These are phyloP conservation scores for Penelope pileata DNA, from an alignment of 2,113 vertebrate genomes.

Conservation along the genomic window DNA sequence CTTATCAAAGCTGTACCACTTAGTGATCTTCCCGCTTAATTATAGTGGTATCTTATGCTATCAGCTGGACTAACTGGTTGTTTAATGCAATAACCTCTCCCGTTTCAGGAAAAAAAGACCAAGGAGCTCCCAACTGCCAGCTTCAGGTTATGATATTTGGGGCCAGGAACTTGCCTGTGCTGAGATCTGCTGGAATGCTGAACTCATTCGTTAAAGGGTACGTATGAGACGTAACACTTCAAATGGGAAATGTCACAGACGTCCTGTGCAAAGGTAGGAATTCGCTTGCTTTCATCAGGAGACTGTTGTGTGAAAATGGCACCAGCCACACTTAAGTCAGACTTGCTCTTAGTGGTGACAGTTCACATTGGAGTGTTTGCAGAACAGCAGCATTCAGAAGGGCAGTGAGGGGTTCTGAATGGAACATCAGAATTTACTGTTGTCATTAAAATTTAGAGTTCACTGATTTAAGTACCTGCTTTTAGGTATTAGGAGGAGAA, in stretches of 20 bases:
- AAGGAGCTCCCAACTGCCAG: slow-evolving; percentile 45
- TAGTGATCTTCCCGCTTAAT: not conserved
- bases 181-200: slow-evolving; percentile 67
- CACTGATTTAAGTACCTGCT: not conserved
- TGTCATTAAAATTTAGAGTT: not conserved
- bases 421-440: not conserved
- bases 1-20: not conserved
- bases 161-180: slow-evolving; percentile 75
- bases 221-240: not conserved
- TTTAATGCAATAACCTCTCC: not conserved
- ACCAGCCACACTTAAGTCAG: not conserved
- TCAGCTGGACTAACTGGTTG: not conserved
- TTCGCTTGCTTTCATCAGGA: not conserved
- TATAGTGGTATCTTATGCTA: not conserved
- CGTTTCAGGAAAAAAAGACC: slow-evolving; percentile 47
- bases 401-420: fast-evolving
- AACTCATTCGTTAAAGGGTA: slow-evolving; percentile 83
- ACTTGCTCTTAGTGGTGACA: not conserved
- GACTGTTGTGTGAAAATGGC: not conserved
- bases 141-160: slow-evolving; percentile 78
- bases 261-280: not conserved
- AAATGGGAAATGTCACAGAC: not conserved
- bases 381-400: not conserved
- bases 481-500: not conserved
- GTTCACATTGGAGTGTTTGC: not conserved